phyloP scores from a whole-genome alignment of 1,140 invertebrate species.

The Platyscapa corneri region DNA sequence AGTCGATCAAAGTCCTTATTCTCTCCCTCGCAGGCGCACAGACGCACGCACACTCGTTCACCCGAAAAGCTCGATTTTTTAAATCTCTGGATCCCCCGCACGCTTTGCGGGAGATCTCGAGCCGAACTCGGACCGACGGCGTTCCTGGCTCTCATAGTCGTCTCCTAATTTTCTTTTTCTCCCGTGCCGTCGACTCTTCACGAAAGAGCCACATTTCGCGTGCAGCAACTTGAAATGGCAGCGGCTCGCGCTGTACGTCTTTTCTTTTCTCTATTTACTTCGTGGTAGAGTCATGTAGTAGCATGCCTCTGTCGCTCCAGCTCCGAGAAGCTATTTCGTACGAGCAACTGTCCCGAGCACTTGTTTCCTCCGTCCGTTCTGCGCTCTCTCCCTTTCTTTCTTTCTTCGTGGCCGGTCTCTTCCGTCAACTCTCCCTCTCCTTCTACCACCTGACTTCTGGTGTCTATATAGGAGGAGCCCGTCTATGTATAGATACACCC shows the following conservation, averaged over 20 bases:
- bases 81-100: not conserved
- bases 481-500: not conserved
- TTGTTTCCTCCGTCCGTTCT: not conserved
- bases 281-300: not conserved
- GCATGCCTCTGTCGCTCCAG: not conserved
- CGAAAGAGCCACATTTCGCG: conserved; percentile 19
- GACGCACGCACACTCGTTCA: not conserved
- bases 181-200: not conserved
- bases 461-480: not conserved
- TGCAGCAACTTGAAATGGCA: not conserved
- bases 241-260: not conserved
- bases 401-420: not conserved
- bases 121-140: not conserved
- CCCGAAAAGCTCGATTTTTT: not conserved
- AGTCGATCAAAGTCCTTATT: not conserved
- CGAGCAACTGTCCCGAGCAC: conserved; percentile 19
- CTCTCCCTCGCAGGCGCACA: not conserved
- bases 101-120: not conserved
- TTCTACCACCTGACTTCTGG: conserved; percentile 20
- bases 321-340: conserved; percentile 44
- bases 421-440: conserved; percentile 12
- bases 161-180: conserved; percentile 23
- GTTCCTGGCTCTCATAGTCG: not conserved
- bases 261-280: conserved; percentile 31
- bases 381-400: conserved; percentile 9